Evolutionary conservation across 2,113 vertebrate genomes (phyloP), one percentile per base, ranked within the genome.

Genomic region (Mirza zaza): DNA sequence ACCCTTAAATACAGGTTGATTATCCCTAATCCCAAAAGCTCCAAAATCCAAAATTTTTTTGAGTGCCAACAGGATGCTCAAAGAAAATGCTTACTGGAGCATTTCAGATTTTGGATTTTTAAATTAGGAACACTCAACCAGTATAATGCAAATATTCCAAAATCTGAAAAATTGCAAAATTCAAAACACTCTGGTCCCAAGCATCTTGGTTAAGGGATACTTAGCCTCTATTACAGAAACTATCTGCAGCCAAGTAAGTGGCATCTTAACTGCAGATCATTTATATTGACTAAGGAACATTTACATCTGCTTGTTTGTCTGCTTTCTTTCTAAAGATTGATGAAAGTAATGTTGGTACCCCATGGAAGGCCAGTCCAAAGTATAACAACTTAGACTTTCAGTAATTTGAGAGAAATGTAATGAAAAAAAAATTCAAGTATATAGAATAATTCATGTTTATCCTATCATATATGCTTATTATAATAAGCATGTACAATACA

Each of bases 261-360:
- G 45, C 52, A 70, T 91, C 42, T 87, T 95, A 89, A 76, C 15
- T 85, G 32, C 27, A 59, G 52, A 86, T 93, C 50, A 29, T 96
- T 94, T 96, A 52, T 96, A 77, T 42, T 84, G 71, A 80, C 63
- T 92, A 97, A 63, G 55, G 48, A 90, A 70, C 39, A 90, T 81
- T 50, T 95, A 29, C 8, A 32, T 96, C 94, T 97, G 70, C 65
- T 95, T 92, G 21, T 87, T 32, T 92, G 14, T 96, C 76, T 97
- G 23, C 89, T 48, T 87, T 42, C 29, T 96, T 97, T 97, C 75
- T 93, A 84, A 93, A 96, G 93, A 77, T 45, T 73, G 82, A 36
- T 89, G 25, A 48, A 94, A 85, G 21, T 86, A 36, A 45, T 90
- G 27, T 50, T 94, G 77, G 17, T 90, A 81, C 1, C 21, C 29